Base-by-base conservation (phyloP, 2,113 vertebrate genomes). In the Desmodus rotundus region DNA sequence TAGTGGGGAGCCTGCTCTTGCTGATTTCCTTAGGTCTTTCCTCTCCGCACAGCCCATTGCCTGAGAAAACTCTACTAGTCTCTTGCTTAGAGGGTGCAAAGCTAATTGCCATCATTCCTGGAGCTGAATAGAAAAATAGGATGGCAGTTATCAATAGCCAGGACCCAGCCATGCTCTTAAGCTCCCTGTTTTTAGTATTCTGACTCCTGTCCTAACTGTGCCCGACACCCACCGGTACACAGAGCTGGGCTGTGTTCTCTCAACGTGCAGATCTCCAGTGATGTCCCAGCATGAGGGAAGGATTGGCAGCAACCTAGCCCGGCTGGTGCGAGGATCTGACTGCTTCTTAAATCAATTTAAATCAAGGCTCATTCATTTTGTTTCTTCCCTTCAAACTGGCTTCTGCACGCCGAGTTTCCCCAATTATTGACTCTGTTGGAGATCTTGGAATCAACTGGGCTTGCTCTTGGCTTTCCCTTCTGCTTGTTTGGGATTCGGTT, bases 321-420 rank as follows among this genome's bases (percentile, higher is more conserved):
- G 36, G 80, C 10, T 24, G 28, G n/a, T 28, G 52, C 92, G 65
- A 82, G 52, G 52, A 17, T 67, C 88, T 88, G 70, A 92, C 50
- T 89, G 77, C 73, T 72, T 85, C 90, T 92, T 80, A 83, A 95
- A 91, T 85, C 61, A 56, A 77, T 92, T 89, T 72, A 92, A 94
- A 63, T 45, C 58, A 61, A 41, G 81, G 45, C 61, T 67, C 58
- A 61, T 84, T 92, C 33, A 91, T 72, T 94, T 93, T 74, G 58
- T 68, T 95, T 33, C 56, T 91, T 89, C 9, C 47, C 31, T 82
- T 89, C 89, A 28, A 19, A 47, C 36, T n/a, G 89, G 31, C 36
- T 81, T 61, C 67, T 43, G 22, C 0, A 17, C 58, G 13, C 31
- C 36, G 43, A 16, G 31, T 86, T 87, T 91, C 86, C 10, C 33